Percentiles rank a stretch among this genome's conserved stretches.
phyloP scores from a whole-genome alignment of 1,140 invertebrate genomes.

The Panagrolaimus sp. region DNA sequence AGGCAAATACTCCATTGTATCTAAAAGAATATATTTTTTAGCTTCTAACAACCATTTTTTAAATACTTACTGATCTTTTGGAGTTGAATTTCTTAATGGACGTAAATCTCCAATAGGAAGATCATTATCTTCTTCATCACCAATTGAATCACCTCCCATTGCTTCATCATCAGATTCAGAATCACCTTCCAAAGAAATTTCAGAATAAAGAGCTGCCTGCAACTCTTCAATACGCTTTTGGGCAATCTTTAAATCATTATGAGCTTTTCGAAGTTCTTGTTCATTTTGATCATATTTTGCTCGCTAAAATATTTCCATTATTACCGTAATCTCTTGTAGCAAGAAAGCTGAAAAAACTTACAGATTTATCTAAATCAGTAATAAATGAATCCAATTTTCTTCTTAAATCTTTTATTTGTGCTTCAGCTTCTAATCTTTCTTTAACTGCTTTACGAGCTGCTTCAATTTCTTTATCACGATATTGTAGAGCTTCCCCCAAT shows the following conservation, averaged over 20 bases:
- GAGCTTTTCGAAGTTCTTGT: background rate
- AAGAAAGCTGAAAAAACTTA: background rate
- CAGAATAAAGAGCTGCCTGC: background rate
- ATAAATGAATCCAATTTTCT: background rate
- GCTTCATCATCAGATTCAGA: constrained; percentile 8
- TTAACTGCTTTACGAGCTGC: background rate
- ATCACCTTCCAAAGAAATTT: background rate
- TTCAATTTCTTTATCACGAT: background rate
- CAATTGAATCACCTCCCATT: constrained; percentile 11
- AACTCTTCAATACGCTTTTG: constrained; percentile 1
- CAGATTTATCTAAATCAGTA: background rate
- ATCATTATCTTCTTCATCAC: background rate
- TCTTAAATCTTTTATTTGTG: background rate
- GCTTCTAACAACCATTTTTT: background rate
- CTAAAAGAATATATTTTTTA: too few relatives aligned
- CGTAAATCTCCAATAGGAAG: background rate
- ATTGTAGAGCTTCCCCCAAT: background rate
- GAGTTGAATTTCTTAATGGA: background rate
- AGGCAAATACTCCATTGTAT: too few relatives aligned
- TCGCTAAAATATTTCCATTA: background rate
- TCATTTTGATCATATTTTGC: constrained; percentile 4
- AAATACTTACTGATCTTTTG: background rate
- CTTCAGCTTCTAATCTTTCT: background rate
- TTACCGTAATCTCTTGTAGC: background rate
- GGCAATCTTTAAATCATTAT: background rate